A percentile compares a stretch with the other conserved stretches of the same genome.
These are phyloP conservation scores for Trypoxylon attenuatum DNA, from an alignment of 2,888 invertebrate genomes.

Conservation along the genomic window DNA sequence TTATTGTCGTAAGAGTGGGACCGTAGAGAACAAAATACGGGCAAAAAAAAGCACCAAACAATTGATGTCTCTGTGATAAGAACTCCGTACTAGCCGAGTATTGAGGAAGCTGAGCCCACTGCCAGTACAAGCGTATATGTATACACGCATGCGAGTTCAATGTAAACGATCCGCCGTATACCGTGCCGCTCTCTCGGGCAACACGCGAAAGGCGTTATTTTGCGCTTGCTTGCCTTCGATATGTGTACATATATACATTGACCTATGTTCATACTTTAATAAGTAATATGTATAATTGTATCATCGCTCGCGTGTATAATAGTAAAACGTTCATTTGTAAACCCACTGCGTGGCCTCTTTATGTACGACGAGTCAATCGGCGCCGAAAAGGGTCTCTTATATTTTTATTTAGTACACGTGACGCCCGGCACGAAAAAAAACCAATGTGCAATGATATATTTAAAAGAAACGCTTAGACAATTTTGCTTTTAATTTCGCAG, in stretches of 20 bases:
- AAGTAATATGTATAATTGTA: no score
- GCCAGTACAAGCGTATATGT: slow-evolving; percentile 63
- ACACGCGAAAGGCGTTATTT: slow-evolving; percentile 15
- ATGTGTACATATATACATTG: slow-evolving; percentile 27
- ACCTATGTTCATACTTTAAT: slow-evolving; percentile 44
- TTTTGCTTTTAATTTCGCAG: not conserved
- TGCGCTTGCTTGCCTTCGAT: slow-evolving; percentile 1
- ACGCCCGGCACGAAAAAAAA: slow-evolving; percentile 4
- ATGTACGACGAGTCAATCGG: not conserved
- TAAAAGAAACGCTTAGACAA: slow-evolving; percentile 5
- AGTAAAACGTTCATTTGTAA: slow-evolving; percentile 8
- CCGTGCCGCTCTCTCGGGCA: slow-evolving; percentile 13
- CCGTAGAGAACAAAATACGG: slow-evolving; percentile 2
- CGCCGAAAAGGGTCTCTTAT: slow-evolving; percentile 14
- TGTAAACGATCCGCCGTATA: slow-evolving; percentile 32
- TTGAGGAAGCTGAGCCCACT: slow-evolving; percentile 68
- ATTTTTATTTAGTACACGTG: slow-evolving; percentile 3
- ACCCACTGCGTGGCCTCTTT: slow-evolving; percentile 12
- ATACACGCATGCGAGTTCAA: slow-evolving; percentile 33
- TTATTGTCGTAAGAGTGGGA: slow-evolving; percentile 4
- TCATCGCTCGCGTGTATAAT: slow-evolving; percentile 28
- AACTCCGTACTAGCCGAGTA: slow-evolving; percentile 67
- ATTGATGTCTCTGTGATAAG: slow-evolving; percentile 69
- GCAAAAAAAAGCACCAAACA: slow-evolving; percentile 61
- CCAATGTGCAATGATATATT: slow-evolving; percentile 39